A percentile compares a stretch with the other conserved stretches of the same genome.
Evolutionary conservation across 2,113 vertebrate genomes (phyloP).

Genomic region (Ivindomyrus marchei): DNA sequence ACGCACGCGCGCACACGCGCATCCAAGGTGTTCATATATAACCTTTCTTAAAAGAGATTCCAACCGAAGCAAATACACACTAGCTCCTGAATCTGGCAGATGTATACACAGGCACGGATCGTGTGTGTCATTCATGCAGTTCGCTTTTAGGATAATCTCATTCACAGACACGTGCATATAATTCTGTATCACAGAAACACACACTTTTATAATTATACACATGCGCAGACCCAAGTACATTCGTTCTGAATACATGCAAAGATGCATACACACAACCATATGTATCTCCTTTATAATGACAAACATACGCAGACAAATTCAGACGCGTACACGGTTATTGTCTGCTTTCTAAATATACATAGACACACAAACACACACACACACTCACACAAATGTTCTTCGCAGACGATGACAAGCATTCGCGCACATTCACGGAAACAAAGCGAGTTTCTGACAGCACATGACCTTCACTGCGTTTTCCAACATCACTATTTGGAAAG

Average conservation of each 20-base stretch:
- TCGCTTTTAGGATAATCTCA: neutral
- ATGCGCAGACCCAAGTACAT: neutral
- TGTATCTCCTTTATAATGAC: neutral
- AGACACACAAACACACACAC: neutral
- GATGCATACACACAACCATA: neutral
- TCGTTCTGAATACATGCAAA: neutral
- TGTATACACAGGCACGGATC: neutral
- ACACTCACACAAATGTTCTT: neutral
- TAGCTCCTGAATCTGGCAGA: neutral
- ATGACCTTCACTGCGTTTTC: conserved; percentile 37
- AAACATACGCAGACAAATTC: neutral
- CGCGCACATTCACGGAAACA: neutral
- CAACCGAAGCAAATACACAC: conserved; percentile 2
- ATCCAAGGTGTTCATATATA: neutral
- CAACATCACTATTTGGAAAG: conserved; percentile 37
- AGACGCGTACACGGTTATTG: neutral
- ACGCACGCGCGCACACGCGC: neutral
- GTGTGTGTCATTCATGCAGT: neutral
- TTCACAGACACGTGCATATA: neutral
- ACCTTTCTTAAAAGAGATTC: neutral
- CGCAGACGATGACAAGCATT: neutral
- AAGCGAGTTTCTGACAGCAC: conserved; percentile 14
- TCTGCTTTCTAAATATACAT: neutral
- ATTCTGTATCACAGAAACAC: neutral
- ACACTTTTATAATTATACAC: neutral